Evolutionary conservation across 2,797 vertebrate species (phyloP).

Genomic region (Acanthiza pusilla): DNA sequence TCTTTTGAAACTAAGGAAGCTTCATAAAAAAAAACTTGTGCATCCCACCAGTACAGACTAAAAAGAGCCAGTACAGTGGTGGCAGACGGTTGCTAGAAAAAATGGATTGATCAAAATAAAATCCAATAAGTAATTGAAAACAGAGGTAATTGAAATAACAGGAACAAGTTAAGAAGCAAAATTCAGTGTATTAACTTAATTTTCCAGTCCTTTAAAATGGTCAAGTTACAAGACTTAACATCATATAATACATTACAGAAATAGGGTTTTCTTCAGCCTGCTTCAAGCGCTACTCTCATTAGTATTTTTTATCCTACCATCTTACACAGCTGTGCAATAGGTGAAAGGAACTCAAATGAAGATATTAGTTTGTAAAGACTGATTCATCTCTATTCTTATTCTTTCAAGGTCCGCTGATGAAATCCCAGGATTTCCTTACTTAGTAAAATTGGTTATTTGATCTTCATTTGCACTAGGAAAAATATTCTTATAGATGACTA

Average conservation of each 20-base stretch:
- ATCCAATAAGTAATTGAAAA: neutral
- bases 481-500: neutral
- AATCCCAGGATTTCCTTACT: neutral
- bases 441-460: neutral
- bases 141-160: slow-evolving; percentile 7
- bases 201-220: neutral
- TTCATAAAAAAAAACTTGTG: neutral
- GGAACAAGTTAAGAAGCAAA: neutral
- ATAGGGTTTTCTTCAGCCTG: neutral
- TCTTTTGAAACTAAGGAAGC: neutral
- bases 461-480: neutral
- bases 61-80: neutral
- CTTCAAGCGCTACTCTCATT: neutral
- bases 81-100: neutral
- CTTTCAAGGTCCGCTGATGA: neutral
- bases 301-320: neutral
- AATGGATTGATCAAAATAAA: neutral
- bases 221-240: neutral
- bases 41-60: neutral
- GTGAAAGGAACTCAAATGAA: neutral
- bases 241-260: neutral
- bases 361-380: neutral
- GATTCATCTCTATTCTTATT: neutral
- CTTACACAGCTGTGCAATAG: neutral
- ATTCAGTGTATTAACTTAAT: neutral